Evolutionary conservation across 2,888 invertebrate genomes (phyloP).

Genomic region (Horisme vitalbata): DNA sequence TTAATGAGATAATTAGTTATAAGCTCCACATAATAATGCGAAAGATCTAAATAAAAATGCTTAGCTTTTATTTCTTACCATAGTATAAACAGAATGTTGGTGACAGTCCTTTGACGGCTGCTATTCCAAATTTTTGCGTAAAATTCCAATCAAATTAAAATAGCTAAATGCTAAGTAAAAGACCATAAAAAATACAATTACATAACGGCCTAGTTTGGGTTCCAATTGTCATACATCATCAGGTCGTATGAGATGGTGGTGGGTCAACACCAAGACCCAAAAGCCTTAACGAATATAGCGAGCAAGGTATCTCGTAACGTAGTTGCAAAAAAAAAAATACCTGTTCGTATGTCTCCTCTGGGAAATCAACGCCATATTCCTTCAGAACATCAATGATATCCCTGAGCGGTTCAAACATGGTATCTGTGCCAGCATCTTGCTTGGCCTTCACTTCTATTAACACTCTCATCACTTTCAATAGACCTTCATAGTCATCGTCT

Average conservation of each 20-base stretch:
- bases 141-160: conserved; percentile 7
- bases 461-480: conserved; percentile 92
- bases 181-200: too few species aligned
- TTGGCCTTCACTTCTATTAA: conserved; percentile 91
- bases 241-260: too few species aligned
- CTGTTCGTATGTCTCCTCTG: conserved; percentile 89
- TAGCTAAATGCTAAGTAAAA: too few species aligned
- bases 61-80: conserved; percentile 55
- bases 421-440: conserved; percentile 86
- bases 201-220: too few species aligned
- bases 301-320: too few species aligned
- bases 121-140: conserved; percentile 40
- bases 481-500: conserved; percentile 93
- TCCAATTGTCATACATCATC: too few species aligned
- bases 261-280: too few species aligned
- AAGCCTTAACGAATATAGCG: too few species aligned
- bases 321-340: too few species aligned
- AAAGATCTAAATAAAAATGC: too few species aligned
- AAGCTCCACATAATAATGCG: too few species aligned
- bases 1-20: too few species aligned
- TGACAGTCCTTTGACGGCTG: conserved; percentile 43
- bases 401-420: conserved; percentile 94
- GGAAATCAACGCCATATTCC: conserved; percentile 93
- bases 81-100: conserved; percentile 65
- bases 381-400: conserved; percentile 93